A percentile compares a stretch with the other conserved stretches of the same genome.
Conservation (phyloP, 2,113 vertebrate genomes). For the Heterotilapia buettikoferi region DNA sequence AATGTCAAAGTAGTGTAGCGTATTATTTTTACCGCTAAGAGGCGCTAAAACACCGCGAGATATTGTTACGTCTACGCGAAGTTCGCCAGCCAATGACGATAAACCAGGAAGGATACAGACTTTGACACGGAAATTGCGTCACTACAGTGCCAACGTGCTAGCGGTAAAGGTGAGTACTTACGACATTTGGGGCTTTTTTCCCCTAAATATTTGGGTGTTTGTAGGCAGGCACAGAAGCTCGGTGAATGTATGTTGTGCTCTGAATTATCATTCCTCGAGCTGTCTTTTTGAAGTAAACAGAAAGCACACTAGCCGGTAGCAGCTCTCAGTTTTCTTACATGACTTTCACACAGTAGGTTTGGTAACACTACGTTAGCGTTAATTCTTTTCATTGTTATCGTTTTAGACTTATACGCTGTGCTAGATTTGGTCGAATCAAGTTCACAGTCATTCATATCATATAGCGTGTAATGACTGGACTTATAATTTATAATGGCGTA, state of each 20-base stretch:
- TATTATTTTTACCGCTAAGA: not conserved
- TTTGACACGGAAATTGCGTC: slow-evolving; percentile 15
- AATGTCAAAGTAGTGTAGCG: not conserved
- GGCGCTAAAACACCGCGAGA: not conserved
- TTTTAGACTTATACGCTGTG: not conserved
- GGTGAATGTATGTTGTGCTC: not conserved
- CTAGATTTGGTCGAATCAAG: not conserved
- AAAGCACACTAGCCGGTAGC: not conserved
- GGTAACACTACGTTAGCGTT: not conserved
- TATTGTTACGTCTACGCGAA: not conserved
- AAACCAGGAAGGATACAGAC: not conserved
- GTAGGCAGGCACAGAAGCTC: not conserved
- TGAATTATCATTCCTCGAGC: not conserved
- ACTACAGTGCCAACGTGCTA: slow-evolving; percentile 7
- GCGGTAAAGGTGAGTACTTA: slow-evolving; percentile 41
- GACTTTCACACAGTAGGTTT: not conserved
- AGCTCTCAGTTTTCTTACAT: not conserved
- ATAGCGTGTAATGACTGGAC: not conserved
- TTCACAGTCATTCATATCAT: not conserved
- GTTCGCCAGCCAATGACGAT: not conserved
- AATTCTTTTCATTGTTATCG: not conserved
- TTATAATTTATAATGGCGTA: not conserved
- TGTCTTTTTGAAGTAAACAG: not conserved
- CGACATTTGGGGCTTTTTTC: accelerated
- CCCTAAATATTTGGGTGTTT: not conserved